phyloP scores from a whole-genome alignment of 2,113 vertebrate species.

The Trichechus manatus region DNA sequence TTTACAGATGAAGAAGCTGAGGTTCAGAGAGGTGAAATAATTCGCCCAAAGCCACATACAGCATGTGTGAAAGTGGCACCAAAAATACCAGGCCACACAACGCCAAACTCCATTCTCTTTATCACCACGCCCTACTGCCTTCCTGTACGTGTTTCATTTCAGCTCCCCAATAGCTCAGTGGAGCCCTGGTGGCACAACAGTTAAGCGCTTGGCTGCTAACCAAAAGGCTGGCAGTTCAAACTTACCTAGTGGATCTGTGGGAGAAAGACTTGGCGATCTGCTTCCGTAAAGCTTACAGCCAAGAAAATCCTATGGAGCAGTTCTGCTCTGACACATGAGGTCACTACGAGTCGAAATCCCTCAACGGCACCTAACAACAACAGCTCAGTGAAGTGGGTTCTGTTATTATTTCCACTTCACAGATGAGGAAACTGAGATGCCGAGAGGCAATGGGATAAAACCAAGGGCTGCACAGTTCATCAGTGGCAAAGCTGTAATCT shows the following conservation, averaged over 20 bases:
- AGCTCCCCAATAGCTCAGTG: not conserved
- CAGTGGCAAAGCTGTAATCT: not conserved
- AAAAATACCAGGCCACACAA: not conserved
- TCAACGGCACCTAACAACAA: not conserved
- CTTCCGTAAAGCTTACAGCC: too few relatives aligned
- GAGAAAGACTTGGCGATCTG: too few relatives aligned
- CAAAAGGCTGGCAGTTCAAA: too few relatives aligned
- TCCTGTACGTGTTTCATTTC: accelerated
- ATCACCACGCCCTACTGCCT: not conserved
- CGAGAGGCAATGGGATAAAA: not conserved
- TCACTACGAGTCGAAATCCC: too few relatives aligned
- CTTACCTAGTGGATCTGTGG: too few relatives aligned
- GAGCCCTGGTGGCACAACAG: too few relatives aligned
- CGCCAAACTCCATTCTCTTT: too few relatives aligned
- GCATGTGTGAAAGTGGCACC: too few relatives aligned
- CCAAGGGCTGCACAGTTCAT: accelerated
- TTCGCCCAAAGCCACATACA: not conserved
- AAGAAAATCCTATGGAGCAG: too few relatives aligned
- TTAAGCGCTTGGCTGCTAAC: too few relatives aligned
- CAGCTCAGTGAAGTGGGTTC: too few relatives aligned
- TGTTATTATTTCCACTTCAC: not conserved
- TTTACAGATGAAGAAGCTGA: not conserved
- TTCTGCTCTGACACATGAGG: too few relatives aligned
- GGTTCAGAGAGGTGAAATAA: not conserved
- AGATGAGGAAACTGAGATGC: not conserved